These are phyloP conservation scores for Enhydra lutris DNA, from an alignment of 2,113 vertebrate genomes.

Conservation along the genomic window DNA sequence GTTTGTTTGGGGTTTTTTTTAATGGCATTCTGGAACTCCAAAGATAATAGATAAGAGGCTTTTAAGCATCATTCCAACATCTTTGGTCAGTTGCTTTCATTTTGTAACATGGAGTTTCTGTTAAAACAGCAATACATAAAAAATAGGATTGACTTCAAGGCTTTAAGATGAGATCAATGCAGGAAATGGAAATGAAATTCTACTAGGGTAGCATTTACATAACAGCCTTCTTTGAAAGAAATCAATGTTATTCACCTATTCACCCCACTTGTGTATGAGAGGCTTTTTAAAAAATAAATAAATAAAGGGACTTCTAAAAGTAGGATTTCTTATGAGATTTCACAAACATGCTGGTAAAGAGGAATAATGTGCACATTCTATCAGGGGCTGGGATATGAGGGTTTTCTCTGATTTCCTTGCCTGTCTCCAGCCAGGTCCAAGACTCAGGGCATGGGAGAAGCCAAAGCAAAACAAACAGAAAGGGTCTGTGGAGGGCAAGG, in stretches of 20 bases:
- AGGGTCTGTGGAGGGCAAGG: background rate
- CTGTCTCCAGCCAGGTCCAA: background rate
- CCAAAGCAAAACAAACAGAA: background rate
- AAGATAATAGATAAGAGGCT: conserved; percentile 28
- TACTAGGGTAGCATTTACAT: conserved; percentile 41
- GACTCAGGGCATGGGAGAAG: background rate
- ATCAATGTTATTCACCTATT: conserved; percentile 60
- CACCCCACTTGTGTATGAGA: conserved; percentile 48
- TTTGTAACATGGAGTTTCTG: conserved; percentile 39
- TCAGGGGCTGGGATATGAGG: too few species aligned
- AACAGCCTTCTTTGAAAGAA: conserved; percentile 53
- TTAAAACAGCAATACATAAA: conserved; percentile 36
- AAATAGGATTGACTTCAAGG: conserved; percentile 16
- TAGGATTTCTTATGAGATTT: background rate
- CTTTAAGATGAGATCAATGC: conserved; percentile 54
- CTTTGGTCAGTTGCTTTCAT: conserved; percentile 54
- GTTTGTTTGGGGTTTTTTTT: background rate
- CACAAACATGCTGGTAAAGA: background rate
- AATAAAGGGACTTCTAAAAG: conserved; percentile 21
- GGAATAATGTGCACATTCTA: background rate
- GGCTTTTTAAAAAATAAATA: conserved; percentile 28
- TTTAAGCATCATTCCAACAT: conserved; percentile 24
- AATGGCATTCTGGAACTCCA: background rate
- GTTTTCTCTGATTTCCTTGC: background rate
- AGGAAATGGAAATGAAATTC: conserved; percentile 47